phyloP scores from a whole-genome alignment of 2,113 vertebrate species.

The Dipodomys merriami region DNA sequence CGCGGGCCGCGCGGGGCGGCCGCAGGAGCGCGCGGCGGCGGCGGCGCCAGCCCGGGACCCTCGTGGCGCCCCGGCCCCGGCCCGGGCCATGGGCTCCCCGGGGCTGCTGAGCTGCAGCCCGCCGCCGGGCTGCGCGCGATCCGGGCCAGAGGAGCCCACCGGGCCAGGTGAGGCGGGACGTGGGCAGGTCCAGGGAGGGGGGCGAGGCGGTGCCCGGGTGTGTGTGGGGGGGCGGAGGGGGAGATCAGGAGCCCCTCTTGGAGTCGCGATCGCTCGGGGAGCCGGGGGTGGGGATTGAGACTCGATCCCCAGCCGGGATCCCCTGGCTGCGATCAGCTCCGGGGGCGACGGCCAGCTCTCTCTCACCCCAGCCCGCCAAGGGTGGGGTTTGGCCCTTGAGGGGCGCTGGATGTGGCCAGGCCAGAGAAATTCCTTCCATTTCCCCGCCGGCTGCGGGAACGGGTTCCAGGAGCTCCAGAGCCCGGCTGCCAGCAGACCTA shows the following conservation, averaged over 20 bases:
- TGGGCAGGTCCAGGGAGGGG: neutral
- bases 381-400: constrained; percentile 73
- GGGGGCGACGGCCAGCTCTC: constrained; percentile 11
- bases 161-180: constrained; percentile 68
- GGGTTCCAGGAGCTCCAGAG: constrained; percentile 37
- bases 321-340: neutral
- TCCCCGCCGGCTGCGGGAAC: constrained; percentile 33
- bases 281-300: neutral
- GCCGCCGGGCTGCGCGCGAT: neutral
- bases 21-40: too few relatives aligned
- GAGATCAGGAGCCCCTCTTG: neutral
- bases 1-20: too few relatives aligned
- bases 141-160: neutral
- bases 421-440: constrained; percentile 69
- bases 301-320: constrained; percentile 16
- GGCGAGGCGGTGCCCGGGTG: neutral
- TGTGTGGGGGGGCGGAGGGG: neutral
- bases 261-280: neutral
- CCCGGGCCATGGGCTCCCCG: neutral
- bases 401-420: constrained; percentile 55
- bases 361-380: constrained; percentile 26
- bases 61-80: neutral
- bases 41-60: neutral
- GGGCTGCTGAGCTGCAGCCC: neutral
- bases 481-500: constrained; percentile 31